phyloP scores from a whole-genome alignment of 2,888 invertebrate species.

The Reticulitermes lucifugus region DNA sequence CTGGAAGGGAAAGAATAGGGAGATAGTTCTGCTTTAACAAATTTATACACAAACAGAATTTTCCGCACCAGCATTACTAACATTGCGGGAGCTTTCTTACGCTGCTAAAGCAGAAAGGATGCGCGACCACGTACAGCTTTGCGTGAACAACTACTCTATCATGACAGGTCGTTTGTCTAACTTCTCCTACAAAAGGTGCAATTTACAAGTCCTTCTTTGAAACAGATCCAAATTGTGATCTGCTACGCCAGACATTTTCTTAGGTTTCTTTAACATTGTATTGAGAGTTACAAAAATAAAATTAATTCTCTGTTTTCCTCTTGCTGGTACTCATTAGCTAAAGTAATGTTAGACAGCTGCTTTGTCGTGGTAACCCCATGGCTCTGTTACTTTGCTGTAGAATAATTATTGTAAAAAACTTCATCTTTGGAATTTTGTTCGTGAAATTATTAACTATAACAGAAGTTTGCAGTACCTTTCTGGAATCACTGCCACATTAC shows the following conservation, averaged over 20 bases:
- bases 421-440: too few relatives aligned
- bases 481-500: too few relatives aligned
- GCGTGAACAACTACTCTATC: conserved; percentile 20
- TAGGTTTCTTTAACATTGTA: background rate
- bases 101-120: conserved; percentile 6
- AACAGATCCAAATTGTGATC: background rate
- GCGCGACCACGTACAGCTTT: background rate
- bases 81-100: background rate
- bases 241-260: background rate
- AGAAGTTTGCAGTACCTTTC: too few relatives aligned
- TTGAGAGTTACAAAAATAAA: too few relatives aligned
- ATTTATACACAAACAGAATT: background rate
- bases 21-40: background rate
- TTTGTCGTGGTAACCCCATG: too few relatives aligned
- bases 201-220: background rate
- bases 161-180: conserved; percentile 33
- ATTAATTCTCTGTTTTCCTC: too few relatives aligned
- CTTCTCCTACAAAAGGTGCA: background rate
- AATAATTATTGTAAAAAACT: too few relatives aligned
- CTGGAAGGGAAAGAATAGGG: background rate
- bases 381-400: too few relatives aligned
- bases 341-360: too few relatives aligned
- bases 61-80: background rate
- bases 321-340: too few relatives aligned
- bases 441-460: too few relatives aligned